Evolutionary conservation across 2,113 vertebrate species (phyloP).

Genomic region (Nycticebus coucang): DNA sequence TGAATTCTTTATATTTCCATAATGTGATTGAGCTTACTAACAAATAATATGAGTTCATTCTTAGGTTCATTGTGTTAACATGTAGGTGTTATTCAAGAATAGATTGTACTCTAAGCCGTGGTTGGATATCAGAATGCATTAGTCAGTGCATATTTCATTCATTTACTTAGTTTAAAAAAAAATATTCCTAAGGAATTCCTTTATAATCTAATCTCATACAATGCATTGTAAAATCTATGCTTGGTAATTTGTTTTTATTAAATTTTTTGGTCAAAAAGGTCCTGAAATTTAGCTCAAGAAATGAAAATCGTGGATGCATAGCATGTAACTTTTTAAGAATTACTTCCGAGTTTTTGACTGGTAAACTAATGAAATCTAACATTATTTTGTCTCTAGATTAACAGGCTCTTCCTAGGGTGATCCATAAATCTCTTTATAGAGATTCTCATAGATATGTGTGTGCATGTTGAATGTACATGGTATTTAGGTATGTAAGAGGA

Average conservation of each 20-base stretch:
- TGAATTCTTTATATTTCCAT: neutral
- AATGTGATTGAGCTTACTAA: neutral
- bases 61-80: neutral
- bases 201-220: neutral
- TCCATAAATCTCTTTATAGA: neutral
- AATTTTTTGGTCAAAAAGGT: neutral
- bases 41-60: neutral
- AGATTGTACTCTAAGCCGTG: neutral
- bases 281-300: neutral
- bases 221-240: neutral
- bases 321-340: neutral
- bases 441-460: neutral
- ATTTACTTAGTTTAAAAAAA: neutral
- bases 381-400: neutral
- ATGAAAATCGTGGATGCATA: neutral
- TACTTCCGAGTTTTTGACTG: neutral
- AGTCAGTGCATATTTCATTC: neutral
- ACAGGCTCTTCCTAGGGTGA: neutral
- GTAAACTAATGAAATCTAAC: neutral
- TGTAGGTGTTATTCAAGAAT: neutral
- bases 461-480: neutral
- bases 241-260: neutral
- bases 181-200: neutral
- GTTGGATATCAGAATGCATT: neutral
- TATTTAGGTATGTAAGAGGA: neutral